Conservation (phyloP, 2,888 invertebrate species). For the Thera obeliscata region DNA sequence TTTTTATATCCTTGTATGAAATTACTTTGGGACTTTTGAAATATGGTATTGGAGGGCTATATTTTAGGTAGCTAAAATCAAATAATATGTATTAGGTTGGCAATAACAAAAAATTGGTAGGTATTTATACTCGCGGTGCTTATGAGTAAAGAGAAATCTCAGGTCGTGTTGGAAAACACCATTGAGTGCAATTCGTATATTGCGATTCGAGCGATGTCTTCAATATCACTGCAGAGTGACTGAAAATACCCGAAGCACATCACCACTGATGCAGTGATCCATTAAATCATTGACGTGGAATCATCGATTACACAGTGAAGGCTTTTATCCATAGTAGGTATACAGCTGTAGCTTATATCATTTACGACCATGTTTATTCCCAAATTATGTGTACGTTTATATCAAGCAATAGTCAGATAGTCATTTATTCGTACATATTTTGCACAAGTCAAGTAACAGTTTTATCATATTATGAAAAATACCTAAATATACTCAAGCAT, state of each 20-base stretch:
- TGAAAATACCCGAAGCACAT: slow-evolving; percentile 8
- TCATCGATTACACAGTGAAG: slow-evolving; percentile 30
- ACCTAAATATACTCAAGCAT: too few relatives aligned
- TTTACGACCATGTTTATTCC: background rate
- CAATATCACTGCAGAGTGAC: background rate
- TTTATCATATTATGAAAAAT: too few relatives aligned
- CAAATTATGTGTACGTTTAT: background rate
- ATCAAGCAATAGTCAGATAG: background rate
- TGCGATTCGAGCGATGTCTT: background rate
- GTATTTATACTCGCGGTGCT: too few relatives aligned
- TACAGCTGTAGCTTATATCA: background rate
- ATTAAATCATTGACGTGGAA: slow-evolving; percentile 28
- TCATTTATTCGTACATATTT: too few relatives aligned
- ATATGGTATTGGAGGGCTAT: background rate
- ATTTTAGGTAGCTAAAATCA: background rate
- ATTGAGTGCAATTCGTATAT: background rate
- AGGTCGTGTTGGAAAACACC: background rate
- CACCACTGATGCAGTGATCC: slow-evolving; percentile 15
- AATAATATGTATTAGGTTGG: background rate
- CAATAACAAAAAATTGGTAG: too few relatives aligned
- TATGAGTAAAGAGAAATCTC: background rate
- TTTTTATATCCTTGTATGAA: slow-evolving; percentile 22
- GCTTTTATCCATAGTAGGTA: background rate
- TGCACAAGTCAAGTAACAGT: too few relatives aligned
- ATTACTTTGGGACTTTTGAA: slow-evolving; percentile 1